Percentiles rank a stretch among this genome's conserved stretches.
Conservation (phyloP, 1,140 invertebrate species). For the Drosophila sp. region DNA sequence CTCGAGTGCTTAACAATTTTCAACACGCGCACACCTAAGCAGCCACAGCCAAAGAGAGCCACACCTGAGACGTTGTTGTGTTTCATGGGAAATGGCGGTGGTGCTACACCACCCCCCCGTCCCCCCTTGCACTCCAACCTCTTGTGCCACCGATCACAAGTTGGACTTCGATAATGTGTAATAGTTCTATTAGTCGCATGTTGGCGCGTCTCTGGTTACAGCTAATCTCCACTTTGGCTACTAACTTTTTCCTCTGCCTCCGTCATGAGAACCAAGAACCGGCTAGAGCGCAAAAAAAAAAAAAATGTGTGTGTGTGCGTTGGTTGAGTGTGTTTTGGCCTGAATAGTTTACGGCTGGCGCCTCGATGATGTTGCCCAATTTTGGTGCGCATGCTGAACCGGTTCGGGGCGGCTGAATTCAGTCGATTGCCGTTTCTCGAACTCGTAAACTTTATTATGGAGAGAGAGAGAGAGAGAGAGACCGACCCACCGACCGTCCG, state of each 20-base stretch:
- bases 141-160: not conserved
- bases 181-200: slow-evolving; percentile 79
- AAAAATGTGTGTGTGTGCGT: not conserved
- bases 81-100: slow-evolving; percentile 63
- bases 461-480: not conserved
- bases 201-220: slow-evolving; percentile 69
- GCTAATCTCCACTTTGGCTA: slow-evolving; percentile 69
- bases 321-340: slow-evolving; percentile 52
- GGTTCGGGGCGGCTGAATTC: slow-evolving; percentile 39
- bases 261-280: slow-evolving; percentile 71
- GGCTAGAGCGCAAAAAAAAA: slow-evolving; percentile 50
- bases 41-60: slow-evolving; percentile 37
- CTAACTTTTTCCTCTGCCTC: slow-evolving; percentile 61
- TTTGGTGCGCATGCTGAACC: slow-evolving; percentile 65
- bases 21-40: slow-evolving; percentile 50
- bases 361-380: slow-evolving; percentile 63
- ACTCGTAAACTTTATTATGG: slow-evolving; percentile 47
- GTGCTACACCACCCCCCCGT: slow-evolving; percentile 31
- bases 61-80: slow-evolving; percentile 35
- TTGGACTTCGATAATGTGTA: slow-evolving; percentile 68
- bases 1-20: slow-evolving; percentile 61
- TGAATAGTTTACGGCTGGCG: slow-evolving; percentile 74
- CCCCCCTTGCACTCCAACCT: not conserved
- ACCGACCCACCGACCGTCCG: not conserved
- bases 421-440: slow-evolving; percentile 22